Conservation (phyloP, 2,888 invertebrate species). For the Onchidella celtica region DNA sequence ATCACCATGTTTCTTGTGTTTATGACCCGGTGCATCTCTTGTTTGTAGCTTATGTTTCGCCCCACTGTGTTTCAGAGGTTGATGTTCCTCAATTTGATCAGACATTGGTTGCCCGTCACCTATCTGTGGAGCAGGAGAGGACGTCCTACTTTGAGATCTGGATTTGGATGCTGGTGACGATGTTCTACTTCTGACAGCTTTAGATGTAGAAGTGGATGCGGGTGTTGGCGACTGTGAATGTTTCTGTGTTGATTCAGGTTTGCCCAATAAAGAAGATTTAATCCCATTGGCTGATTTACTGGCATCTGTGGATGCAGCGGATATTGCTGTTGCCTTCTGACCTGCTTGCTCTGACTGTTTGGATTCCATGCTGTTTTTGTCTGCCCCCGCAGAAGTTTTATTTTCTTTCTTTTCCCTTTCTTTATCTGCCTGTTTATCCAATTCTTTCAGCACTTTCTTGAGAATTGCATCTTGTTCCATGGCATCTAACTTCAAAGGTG, state of each 20-base stretch:
- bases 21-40: too few relatives aligned
- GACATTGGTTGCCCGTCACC: not conserved
- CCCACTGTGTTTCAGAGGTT: not conserved
- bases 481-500: slow-evolving; percentile 37
- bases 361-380: not conserved
- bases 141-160: not conserved
- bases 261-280: too few relatives aligned
- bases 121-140: not conserved
- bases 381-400: not conserved
- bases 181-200: not conserved
- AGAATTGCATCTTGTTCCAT: slow-evolving; percentile 48
- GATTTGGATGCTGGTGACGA: not conserved
- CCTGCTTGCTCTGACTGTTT: not conserved
- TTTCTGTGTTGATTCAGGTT: not conserved
- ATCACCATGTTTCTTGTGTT: too few relatives aligned
- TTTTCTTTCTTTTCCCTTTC: slow-evolving; percentile 21
- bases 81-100: not conserved
- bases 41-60: not conserved
- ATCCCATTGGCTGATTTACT: not conserved
- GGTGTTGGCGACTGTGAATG: not conserved
- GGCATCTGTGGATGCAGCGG: not conserved
- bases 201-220: not conserved
- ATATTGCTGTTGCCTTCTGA: too few relatives aligned
- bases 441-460: slow-evolving; percentile 47
- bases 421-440: slow-evolving; percentile 48